Conservation (phyloP, 2,113 vertebrate species). For the Meriones unguiculatus region DNA sequence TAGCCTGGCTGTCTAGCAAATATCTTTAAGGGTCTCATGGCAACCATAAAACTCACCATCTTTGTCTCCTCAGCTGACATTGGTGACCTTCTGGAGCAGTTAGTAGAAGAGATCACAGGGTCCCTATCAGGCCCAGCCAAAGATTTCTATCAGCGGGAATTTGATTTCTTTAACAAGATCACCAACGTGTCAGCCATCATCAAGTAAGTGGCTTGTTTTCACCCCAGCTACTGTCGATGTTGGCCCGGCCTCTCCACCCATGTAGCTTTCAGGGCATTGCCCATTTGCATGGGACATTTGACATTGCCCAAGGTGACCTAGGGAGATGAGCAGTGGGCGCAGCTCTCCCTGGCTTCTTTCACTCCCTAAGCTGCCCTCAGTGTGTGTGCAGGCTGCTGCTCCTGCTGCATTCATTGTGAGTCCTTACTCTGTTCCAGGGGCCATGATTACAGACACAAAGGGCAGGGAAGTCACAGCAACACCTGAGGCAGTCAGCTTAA, state of each 20-base stretch:
- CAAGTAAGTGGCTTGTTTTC: constrained; percentile 88
- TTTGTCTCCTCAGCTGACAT: constrained; percentile 91
- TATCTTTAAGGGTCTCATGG: neutral
- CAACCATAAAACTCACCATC: neutral
- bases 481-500: neutral
- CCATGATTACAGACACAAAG: neutral
- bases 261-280: too few relatives aligned
- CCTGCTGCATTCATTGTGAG: neutral
- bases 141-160: constrained; percentile 98
- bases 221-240: neutral
- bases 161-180: constrained; percentile 99
- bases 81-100: constrained; percentile 94
- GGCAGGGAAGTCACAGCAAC: too few relatives aligned
- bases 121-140: constrained; percentile 96
- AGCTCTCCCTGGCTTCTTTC: neutral
- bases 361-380: neutral
- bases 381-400: neutral
- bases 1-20: neutral
- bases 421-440: neutral
- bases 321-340: neutral
- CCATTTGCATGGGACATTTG: neutral
- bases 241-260: neutral
- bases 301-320: neutral
- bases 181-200: constrained; percentile 97
- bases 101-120: constrained; percentile 96